Base-by-base conservation (phyloP, 2,888 invertebrate genomes). In the Copidosoma aretas region DNA sequence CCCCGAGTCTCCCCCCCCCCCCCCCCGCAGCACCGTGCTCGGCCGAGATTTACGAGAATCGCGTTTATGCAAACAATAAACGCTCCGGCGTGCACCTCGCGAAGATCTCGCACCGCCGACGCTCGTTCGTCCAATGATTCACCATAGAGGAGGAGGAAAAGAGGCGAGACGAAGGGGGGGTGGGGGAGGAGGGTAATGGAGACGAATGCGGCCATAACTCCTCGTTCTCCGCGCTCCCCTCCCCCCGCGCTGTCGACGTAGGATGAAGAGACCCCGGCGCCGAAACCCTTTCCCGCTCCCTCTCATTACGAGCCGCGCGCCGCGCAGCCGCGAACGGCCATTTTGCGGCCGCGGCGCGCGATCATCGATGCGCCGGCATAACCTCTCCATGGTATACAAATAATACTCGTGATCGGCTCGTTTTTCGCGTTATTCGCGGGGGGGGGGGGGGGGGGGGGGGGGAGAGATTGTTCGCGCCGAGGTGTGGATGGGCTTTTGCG, bases 121-220 rank as follows among this genome's bases (percentile, higher is more conserved):
- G 75, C 76, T 76, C 76, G 75, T 32, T 32, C 32, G 32, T 3
- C 32, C 32, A 32, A 39, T 41, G 58, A 39, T 39, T 58, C 41
- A 19, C 10, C 10, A 17, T 58, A 81, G 49, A 68, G 41, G 21
- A 12, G 43, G 52, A 59, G 60, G 57, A 57, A 53, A 24, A 10
- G 32, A 19, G 21, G 52, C 41, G 51, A 46, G n/a, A n/a, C n/a
- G n/a, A n/a, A n/a, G n/a, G n/a, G n/a, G n/a, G n/a, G n/a, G n/a
- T n/a, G n/a, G n/a, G 52, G 32, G 60, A 0, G 25, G 66, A 64
- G 77, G 76, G 77, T 81, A 81, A 81, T 81, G 81, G 80, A 81
- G 81, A 81, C 81, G 80, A 81, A 81, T 81, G 80, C 76, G 78
- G 75, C 77, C 77, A 79, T 81, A 80, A 81, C 79, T 81, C 75